These are phyloP conservation scores for Lamprotornis superbus DNA, from an alignment of 2,113 vertebrate species.

Conservation along the genomic window DNA sequence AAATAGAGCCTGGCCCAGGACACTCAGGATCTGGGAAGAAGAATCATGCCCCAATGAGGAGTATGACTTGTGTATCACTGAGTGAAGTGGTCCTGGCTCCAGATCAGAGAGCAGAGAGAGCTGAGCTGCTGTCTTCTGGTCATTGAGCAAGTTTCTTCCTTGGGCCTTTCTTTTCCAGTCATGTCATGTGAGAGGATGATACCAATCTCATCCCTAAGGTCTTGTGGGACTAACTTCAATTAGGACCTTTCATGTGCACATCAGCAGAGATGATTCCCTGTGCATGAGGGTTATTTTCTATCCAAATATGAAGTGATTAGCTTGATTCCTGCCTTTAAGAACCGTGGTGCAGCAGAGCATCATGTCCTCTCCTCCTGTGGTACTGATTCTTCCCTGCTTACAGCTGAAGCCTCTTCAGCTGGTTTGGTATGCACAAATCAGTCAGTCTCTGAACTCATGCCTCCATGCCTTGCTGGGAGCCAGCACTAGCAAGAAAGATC, in stretches of 20 bases:
- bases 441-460: not conserved
- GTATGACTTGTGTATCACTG: not conserved
- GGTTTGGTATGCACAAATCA: not conserved
- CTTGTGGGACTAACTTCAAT: not conserved
- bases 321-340: not conserved
- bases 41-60: accelerated
- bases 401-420: not conserved
- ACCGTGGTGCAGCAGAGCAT: accelerated
- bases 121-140: not conserved
- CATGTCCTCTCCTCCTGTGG: not conserved
- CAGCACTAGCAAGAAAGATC: not conserved
- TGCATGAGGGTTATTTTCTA: not conserved
- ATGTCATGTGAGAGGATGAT: not conserved
- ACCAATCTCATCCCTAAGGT: not conserved
- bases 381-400: not conserved
- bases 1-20: not conserved
- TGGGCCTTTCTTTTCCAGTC: not conserved
- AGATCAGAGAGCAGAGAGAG: not conserved
- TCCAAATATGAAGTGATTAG: not conserved
- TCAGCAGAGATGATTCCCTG: not conserved
- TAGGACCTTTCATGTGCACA: not conserved
- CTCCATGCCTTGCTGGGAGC: not conserved
- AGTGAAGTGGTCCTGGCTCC: not conserved
- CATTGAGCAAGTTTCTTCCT: not conserved
- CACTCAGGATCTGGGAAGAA: not conserved